Conservation (phyloP, 30 jellyfish, hydroid and myxozoan genomes). For the Calvadosia cruxmelitensis region DNA sequence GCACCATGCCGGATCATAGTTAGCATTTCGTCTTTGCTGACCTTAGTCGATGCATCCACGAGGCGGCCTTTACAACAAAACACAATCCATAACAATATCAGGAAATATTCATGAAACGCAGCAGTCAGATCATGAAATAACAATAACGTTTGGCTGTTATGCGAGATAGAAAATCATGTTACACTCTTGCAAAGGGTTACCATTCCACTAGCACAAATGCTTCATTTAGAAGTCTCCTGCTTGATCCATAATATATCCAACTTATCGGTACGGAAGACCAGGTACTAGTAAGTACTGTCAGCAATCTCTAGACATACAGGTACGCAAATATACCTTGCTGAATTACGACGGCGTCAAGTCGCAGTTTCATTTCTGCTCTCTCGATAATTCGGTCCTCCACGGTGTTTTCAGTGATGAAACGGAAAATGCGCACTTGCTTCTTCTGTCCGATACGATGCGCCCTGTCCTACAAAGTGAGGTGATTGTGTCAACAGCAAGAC, state of each 20-base stretch:
- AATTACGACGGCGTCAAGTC: conserved; percentile 90
- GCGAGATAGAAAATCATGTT: too few relatives aligned
- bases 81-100: too few relatives aligned
- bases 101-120: too few relatives aligned
- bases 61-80: conserved; percentile 67
- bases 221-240: too few relatives aligned
- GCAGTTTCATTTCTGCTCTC: conserved; percentile 95
- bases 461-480: conserved; percentile 64
- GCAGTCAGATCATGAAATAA: too few relatives aligned
- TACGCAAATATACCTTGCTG: conserved; percentile 77
- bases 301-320: conserved; percentile 3
- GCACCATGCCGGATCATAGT: conserved; percentile 99
- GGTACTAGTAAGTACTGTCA: background rate
- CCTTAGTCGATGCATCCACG: conserved; percentile 75
- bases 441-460: conserved; percentile 99
- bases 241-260: too few relatives aligned
- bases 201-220: too few relatives aligned
- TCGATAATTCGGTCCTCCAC: conserved; percentile 97
- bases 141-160: too few relatives aligned
- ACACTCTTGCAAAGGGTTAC: too few relatives aligned
- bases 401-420: conserved; percentile 92
- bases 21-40: conserved; percentile 88
- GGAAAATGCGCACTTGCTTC: conserved; percentile 92
- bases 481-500: too few relatives aligned
- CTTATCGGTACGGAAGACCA: background rate